These are phyloP conservation scores for Ochropleura plecta DNA, from an alignment of 2,888 invertebrate species.

Conservation along the genomic window DNA sequence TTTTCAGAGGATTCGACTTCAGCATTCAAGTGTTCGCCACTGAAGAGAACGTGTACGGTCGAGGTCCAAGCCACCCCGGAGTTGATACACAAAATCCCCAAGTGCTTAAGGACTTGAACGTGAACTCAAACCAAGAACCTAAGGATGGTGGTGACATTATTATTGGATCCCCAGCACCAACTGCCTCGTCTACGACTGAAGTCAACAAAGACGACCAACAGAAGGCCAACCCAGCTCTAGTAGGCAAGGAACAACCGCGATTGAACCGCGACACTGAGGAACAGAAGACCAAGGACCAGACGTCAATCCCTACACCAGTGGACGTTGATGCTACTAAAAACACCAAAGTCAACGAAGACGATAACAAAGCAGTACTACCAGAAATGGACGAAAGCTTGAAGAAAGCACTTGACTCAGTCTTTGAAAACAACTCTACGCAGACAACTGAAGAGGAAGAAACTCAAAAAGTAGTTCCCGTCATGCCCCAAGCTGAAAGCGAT, in stretches of 20 bases:
- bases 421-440: constrained; percentile 21
- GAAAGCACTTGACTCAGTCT: constrained; percentile 1
- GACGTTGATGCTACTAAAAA: constrained; percentile 27
- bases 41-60: constrained; percentile 48
- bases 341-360: constrained; percentile 27
- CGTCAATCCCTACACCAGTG: constrained; percentile 13
- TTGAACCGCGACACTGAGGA: constrained; percentile 40
- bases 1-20: constrained; percentile 83
- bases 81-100: constrained; percentile 34
- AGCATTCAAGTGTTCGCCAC: constrained; percentile 78
- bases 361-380: constrained; percentile 6
- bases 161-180: constrained; percentile 24
- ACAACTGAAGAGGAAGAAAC: constrained; percentile 8
- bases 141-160: constrained; percentile 31
- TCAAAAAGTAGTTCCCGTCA: constrained; percentile 10
- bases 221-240: constrained; percentile 32
- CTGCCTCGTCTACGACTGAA: constrained; percentile 28
- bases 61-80: constrained; percentile 29
- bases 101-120: constrained; percentile 36
- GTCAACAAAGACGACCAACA: constrained; percentile 27
- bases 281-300: constrained; percentile 33
- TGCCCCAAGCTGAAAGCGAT: constrained; percentile 27
- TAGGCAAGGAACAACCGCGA: constrained; percentile 37
- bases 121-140: constrained; percentile 30
- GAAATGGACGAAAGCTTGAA: constrained; percentile 26